Evolutionary conservation across 2,888 invertebrate genomes (phyloP).

Genomic region (Drosophila colorata): DNA sequence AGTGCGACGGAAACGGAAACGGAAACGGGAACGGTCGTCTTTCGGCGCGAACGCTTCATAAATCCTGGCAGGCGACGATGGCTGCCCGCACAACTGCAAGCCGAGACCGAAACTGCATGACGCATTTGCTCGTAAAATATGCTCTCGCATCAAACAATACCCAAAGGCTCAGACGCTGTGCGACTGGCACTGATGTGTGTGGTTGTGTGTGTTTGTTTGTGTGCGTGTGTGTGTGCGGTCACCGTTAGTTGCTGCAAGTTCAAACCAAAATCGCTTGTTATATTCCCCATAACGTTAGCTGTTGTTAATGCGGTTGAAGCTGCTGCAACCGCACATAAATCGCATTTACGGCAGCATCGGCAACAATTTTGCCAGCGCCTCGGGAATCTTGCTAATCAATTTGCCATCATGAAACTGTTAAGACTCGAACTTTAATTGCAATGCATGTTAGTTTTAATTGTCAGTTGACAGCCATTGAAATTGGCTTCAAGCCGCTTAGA

Average conservation of each 20-base stretch:
- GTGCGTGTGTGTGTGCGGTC: constrained; percentile 7
- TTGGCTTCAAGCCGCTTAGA: not conserved
- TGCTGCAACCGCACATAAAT: not conserved
- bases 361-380: not conserved
- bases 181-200: constrained; percentile 3
- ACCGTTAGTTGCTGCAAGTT: not conserved
- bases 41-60: constrained; percentile 51
- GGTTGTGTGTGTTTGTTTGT: not conserved
- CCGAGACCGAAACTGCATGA: constrained; percentile 11
- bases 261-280: not conserved
- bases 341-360: constrained; percentile 5
- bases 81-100: constrained; percentile 34
- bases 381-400: constrained; percentile 21
- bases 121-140: constrained; percentile 47
- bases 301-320: constrained; percentile 6
- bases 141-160: constrained; percentile 51
- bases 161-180: constrained; percentile 3
- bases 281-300: not conserved
- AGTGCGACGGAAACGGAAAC: constrained; percentile 28
- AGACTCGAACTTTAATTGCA: constrained; percentile 5
- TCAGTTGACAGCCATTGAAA: constrained; percentile 5
- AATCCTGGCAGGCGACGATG: constrained; percentile 55
- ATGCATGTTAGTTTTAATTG: constrained; percentile 10
- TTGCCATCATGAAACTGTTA: constrained; percentile 7
- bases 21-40: constrained; percentile 54